These are phyloP conservation scores for Arctia plantaginis DNA, from an alignment of 2,888 invertebrate genomes.

Conservation along the genomic window DNA sequence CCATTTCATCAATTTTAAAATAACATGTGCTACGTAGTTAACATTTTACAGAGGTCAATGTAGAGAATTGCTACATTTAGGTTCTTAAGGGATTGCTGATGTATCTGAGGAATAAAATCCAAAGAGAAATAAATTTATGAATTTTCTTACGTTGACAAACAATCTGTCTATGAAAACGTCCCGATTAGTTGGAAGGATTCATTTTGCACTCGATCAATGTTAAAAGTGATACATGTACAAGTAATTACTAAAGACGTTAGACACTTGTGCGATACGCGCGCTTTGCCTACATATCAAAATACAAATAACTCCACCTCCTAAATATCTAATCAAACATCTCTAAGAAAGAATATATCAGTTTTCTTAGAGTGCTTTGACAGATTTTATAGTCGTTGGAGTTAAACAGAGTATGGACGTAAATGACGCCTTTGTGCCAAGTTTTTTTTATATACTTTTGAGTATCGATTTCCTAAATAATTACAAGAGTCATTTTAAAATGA, in stretches of 20 bases:
- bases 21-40: neutral
- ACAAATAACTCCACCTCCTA: slow-evolving; percentile 71
- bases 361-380: slow-evolving; percentile 84
- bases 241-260: neutral
- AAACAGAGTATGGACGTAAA: slow-evolving; percentile 84
- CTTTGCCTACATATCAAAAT: slow-evolving; percentile 41
- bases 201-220: neutral
- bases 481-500: slow-evolving; percentile 76
- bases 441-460: slow-evolving; percentile 78
- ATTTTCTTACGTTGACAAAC: neutral
- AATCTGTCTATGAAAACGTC: neutral
- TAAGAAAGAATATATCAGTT: slow-evolving; percentile 75
- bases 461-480: slow-evolving; percentile 83
- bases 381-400: slow-evolving; percentile 76
- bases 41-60: neutral
- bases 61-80: neutral
- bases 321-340: slow-evolving; percentile 81
- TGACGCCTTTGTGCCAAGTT: slow-evolving; percentile 86
- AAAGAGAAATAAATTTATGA: neutral
- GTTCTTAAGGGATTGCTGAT: neutral
- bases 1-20: neutral
- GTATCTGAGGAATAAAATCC: neutral
- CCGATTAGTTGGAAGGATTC: neutral
- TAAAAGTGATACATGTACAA: neutral
- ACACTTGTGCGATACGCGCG: neutral